phyloP scores from a whole-genome alignment of 2,113 vertebrate species.

The Cinclus cinclus region DNA sequence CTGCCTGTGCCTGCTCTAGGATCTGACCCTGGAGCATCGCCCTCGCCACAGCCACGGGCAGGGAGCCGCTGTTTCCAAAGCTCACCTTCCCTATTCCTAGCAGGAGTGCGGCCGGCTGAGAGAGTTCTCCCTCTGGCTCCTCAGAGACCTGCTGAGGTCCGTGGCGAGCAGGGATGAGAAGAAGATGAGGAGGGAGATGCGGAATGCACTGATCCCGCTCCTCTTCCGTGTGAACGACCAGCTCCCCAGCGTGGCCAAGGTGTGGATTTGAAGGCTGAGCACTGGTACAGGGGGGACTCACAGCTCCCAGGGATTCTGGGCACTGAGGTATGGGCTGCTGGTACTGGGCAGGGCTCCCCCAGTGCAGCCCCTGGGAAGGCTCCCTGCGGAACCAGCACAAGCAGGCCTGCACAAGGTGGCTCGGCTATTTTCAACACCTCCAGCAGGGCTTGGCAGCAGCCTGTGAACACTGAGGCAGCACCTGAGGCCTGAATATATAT shows the following conservation, averaged over 20 bases:
- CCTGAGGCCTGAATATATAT: neutral
- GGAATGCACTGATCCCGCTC: neutral
- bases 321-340: neutral
- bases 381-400: neutral
- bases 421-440: fast-evolving
- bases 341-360: neutral
- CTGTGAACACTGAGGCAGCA: neutral
- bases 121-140: neutral
- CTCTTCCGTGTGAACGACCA: neutral
- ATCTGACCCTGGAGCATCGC: neutral
- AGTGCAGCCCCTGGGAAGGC: neutral
- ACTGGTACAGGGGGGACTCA: neutral
- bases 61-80: neutral
- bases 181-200: neutral
- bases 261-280: neutral
- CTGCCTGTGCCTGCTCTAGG: neutral
- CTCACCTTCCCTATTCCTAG: neutral
- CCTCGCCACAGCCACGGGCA: fast-evolving
- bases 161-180: neutral
- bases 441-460: neutral
- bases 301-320: neutral
- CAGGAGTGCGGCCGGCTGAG: neutral
- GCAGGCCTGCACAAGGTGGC: neutral
- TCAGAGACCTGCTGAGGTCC: neutral
- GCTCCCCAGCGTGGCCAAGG: neutral